These are phyloP conservation scores for Phoxinus dragarum DNA, from an alignment of 2,797 vertebrate species.

Conservation along the genomic window DNA sequence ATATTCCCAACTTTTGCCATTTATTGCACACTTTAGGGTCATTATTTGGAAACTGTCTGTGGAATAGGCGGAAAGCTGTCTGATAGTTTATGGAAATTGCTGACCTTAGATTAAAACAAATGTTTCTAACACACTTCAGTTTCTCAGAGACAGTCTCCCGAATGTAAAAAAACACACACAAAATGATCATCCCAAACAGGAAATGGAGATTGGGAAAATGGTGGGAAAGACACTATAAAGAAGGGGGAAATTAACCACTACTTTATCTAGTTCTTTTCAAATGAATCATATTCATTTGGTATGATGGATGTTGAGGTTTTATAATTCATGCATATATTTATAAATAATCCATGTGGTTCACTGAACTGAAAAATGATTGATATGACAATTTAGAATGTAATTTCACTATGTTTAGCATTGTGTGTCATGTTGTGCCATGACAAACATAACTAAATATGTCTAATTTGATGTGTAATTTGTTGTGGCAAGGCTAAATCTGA, in stretches of 20 bases:
- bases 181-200: constrained; percentile 75
- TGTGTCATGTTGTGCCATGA: constrained; percentile 29
- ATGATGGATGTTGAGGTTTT: constrained; percentile 23
- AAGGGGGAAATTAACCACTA: neutral
- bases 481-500: neutral
- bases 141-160: constrained; percentile 61
- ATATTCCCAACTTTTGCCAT: neutral
- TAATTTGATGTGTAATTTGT: constrained; percentile 12
- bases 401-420: neutral
- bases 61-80: neutral
- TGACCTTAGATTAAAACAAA: constrained; percentile 29
- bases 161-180: constrained; percentile 70
- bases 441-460: constrained; percentile 22
- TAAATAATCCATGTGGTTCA: constrained; percentile 29
- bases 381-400: constrained; percentile 21
- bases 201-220: constrained; percentile 65
- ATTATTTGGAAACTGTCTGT: neutral
- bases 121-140: constrained; percentile 57
- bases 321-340: constrained; percentile 38
- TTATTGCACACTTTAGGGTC: neutral
- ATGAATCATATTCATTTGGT: constrained; percentile 20
- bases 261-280: constrained; percentile 1
- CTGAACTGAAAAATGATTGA: constrained; percentile 28
- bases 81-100: constrained; percentile 61
- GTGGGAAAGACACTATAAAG: constrained; percentile 62